Conservation (phyloP, 1,140 invertebrate genomes). For the Aphelenchoides avenae region DNA sequence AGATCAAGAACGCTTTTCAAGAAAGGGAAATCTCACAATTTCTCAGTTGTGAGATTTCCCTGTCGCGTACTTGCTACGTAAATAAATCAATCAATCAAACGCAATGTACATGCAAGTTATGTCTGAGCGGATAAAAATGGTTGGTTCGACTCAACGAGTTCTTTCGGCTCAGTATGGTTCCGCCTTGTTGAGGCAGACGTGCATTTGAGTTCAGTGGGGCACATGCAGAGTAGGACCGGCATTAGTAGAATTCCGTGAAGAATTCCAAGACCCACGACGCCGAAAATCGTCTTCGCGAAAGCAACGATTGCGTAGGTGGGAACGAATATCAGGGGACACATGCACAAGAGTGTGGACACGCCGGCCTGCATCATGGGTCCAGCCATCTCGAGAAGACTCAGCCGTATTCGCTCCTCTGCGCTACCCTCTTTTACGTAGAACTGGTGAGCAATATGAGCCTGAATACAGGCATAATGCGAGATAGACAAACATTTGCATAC, state of each 20-base stretch:
- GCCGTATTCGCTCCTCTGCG: constrained; percentile 38
- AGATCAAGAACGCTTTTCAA: no score
- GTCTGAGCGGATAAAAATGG: no score
- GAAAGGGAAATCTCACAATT: no score
- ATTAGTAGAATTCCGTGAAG: constrained; percentile 43
- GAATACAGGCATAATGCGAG: constrained; percentile 7
- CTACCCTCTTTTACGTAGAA: constrained; percentile 42
- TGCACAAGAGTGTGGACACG: constrained; percentile 42
- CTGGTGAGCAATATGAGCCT: constrained; percentile 56
- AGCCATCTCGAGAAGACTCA: constrained; percentile 50
- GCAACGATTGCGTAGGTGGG: constrained; percentile 58
- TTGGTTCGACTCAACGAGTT: no score
- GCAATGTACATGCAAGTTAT: no score
- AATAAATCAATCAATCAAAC: no score
- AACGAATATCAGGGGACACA: constrained; percentile 54
- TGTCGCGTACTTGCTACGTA: no score
- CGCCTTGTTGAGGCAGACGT: no score
- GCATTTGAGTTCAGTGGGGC: no score
- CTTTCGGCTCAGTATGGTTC: no score
- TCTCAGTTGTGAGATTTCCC: no score
- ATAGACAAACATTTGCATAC: not conserved
- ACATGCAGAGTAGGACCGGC: constrained; percentile 34
- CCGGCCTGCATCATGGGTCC: constrained; percentile 49
- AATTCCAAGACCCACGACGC: constrained; percentile 41
- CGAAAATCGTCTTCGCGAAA: constrained; percentile 57